Base-by-base conservation (phyloP, 1,140 invertebrate species). In the Anastatus disparis region DNA sequence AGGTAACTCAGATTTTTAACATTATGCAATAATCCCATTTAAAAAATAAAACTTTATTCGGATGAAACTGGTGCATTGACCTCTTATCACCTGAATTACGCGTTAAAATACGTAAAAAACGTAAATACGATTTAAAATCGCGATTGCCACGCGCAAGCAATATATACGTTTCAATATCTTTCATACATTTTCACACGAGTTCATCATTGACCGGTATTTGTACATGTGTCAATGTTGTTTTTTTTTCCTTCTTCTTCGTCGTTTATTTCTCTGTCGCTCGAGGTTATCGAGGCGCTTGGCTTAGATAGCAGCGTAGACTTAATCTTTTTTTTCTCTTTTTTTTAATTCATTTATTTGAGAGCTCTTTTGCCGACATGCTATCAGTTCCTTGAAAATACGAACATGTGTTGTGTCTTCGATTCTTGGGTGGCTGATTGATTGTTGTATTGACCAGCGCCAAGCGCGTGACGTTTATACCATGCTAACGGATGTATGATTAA, bases 391-490 rank as follows among this genome's bases (percentile, higher is more conserved):
- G 69, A 74, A 78, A 50, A 61, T 73, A 35, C 29, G 63, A 73
- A 50, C 58, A n/a, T n/a, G 58, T 81, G 76, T 81, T 80, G 73
- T 79, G 79, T 80, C 77, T 81, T 42, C 44, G 48, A 63, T n/a
- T n/a, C 38, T 66, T 75, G 68, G 9, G 6, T 3, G 73, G 73
- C 26, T 62, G 73, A 75, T 79, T 81, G 76, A 22, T 53, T 40
- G 74, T 62, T 20, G 53, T 42, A 59, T 52, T 20, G 65, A 44
- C 17, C 29, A 31, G 53, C 38, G 22, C 1, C 13, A n/a, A 48
- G 66, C 74, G 76, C 76, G 76, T 76, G 74, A 74, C 59, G 40
- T 46, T 4, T 59, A 13, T 2, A 8, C 22, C 12, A 59, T 17
- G 22, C n/a, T n/a, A n/a, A 12, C 26, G 2, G 20, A 20, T 17